Base-by-base conservation (phyloP, 1,140 invertebrate species). In the Leptopilina boulardi region DNA sequence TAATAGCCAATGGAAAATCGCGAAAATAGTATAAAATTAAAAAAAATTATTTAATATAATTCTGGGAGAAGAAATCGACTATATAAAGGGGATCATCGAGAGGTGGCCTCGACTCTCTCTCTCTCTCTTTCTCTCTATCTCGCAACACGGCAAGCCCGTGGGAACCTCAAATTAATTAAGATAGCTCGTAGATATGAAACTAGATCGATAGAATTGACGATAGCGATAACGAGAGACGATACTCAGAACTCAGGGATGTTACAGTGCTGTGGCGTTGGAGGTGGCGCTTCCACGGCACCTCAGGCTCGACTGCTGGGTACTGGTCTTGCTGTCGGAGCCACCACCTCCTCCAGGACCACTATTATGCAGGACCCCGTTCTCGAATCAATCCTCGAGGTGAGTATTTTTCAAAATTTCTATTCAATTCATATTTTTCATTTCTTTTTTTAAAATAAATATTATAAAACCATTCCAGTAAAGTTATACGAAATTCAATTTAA, bases 241-340 rank as follows among this genome's bases (percentile, higher is more conserved):
- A 80, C 75, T 85, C 78, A 86, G 80, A 86, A 82, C 79, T 86
- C 79, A 83, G 83, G 82, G 75, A 86, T 85, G 74, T 90, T 91
- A 77, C 86, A 91, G 91, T 91, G 89, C 88, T 91, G 91, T 89
- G 90, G 89, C 85, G 88, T 89, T 89, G 86, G 89, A 90, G 90
- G 91, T 91, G 89, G 89, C 88, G 88, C 86, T 88, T 87, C 89
- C 83, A 90, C 89, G 89, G 88, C 87, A 87, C 87, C 89, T 85
- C 89, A 89, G 84, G 87, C 84, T 86, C 89, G 88, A 86, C 87
- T 89, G 84, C 85, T 89, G 87, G 89, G 86, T 84, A 88, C 85
- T 84, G 84, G 88, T 87, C 86, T 80, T 85, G 86, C 87, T 87
- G 83, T 88, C 80, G 87, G 85, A 83, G 82, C 79, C 85, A 87